These are phyloP conservation scores for Barnardius zonarius DNA, from an alignment of 2,113 vertebrate genomes.

Conservation along the genomic window DNA sequence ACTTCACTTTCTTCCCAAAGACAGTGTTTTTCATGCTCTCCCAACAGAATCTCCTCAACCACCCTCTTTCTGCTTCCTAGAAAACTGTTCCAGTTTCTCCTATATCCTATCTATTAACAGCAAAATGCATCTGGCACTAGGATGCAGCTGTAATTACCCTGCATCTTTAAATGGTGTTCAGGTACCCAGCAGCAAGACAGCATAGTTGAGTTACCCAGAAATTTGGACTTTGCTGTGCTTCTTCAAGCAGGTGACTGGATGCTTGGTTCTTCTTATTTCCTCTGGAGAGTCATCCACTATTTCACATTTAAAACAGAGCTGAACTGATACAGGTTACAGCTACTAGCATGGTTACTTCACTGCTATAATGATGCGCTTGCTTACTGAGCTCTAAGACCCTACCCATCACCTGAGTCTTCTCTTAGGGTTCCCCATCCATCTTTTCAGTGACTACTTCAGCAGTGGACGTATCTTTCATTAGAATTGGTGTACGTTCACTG, in stretches of 20 bases:
- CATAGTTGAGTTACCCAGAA: neutral
- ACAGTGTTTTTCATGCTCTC: neutral
- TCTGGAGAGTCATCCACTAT: neutral
- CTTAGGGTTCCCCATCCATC: rapidly evolving
- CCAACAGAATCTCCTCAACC: neutral
- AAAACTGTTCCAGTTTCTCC: neutral
- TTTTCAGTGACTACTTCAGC: neutral
- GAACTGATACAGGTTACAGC: neutral
- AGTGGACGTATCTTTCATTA: neutral
- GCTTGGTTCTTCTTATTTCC: neutral
- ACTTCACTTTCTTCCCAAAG: neutral
- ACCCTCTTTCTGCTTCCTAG: neutral
- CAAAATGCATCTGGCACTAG: neutral
- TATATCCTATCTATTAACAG: neutral
- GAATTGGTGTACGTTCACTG: neutral
- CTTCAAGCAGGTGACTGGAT: neutral
- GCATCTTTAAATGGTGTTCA: neutral
- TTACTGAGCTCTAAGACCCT: neutral
- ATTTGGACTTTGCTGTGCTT: neutral
- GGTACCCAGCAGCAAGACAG: neutral
- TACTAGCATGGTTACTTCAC: neutral
- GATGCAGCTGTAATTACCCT: neutral
- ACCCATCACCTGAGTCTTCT: rapidly evolving
- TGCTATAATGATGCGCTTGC: neutral
- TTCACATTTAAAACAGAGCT: neutral